Percentiles rank a stretch among this genome's conserved stretches.
Conservation (phyloP, 2,113 vertebrate genomes). For the Antidorcas marsupialis region DNA sequence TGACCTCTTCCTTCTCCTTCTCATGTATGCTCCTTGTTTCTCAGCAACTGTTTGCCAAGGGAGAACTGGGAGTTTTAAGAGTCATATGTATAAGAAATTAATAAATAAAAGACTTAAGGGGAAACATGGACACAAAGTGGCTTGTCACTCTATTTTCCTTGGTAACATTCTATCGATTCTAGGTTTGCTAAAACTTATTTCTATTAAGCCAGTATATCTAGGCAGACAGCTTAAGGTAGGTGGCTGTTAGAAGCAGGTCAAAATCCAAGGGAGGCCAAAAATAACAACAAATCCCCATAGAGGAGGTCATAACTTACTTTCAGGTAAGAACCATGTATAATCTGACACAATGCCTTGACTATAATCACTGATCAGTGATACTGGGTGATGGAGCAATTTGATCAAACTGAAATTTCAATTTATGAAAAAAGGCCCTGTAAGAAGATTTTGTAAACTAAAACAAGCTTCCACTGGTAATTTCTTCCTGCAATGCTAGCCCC, state of each 20-base stretch:
- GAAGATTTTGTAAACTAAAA: neutral
- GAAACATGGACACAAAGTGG: neutral
- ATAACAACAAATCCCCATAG: neutral
- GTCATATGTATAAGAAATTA: neutral
- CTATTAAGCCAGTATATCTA: neutral
- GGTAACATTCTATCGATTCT: neutral
- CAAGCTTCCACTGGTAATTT: neutral
- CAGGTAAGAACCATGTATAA: neutral
- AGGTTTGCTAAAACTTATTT: neutral
- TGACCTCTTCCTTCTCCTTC: neutral
- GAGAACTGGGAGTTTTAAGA: neutral
- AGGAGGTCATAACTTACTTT: neutral
- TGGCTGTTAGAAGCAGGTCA: neutral
- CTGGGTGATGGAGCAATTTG: neutral
- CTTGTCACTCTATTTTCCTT: neutral
- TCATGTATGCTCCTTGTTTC: neutral
- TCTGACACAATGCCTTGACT: neutral
- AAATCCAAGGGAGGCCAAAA: neutral
- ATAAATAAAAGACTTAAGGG: neutral
- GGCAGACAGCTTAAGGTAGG: neutral
- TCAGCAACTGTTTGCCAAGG: neutral
- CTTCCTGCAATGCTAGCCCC: neutral
- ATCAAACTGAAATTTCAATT: neutral
- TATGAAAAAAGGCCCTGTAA: neutral
- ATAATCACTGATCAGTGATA: neutral